These are phyloP conservation scores for Morpho deidamia DNA, from an alignment of 2,888 invertebrate species.

Conservation along the genomic window DNA sequence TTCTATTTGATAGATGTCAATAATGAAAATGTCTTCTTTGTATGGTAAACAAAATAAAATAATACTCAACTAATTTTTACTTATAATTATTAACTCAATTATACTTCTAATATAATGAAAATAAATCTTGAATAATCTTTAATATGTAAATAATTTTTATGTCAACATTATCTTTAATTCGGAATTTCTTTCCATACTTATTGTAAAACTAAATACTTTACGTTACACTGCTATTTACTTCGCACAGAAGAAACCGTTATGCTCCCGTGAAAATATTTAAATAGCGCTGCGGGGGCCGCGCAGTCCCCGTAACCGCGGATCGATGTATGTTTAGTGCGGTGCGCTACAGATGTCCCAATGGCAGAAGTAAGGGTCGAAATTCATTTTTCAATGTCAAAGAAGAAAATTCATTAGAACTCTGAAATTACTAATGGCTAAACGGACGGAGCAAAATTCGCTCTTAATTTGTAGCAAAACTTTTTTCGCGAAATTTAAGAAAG, in stretches of 20 bases:
- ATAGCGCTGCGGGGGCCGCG: conserved; percentile 30
- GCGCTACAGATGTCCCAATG: conserved; percentile 51
- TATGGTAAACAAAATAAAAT: no score
- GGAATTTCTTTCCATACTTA: no score
- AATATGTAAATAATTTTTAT: no score
- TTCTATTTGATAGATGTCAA: no score
- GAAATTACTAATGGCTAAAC: conserved; percentile 77
- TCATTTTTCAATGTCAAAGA: conserved; percentile 77
- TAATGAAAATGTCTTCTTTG: no score
- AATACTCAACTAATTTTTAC: no score
- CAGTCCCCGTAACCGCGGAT: conserved; percentile 40
- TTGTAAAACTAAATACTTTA: no score
- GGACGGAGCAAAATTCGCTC: conserved; percentile 75
- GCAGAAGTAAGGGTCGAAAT: conserved; percentile 61
- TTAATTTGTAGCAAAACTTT: conserved; percentile 75
- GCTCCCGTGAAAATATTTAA: conserved; percentile 26
- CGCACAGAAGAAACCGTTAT: not conserved
- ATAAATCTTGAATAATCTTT: no score
- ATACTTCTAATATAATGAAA: no score
- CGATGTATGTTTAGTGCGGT: conserved; percentile 42
- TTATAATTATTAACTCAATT: no score
- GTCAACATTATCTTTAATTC: no score
- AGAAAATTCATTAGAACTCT: conserved; percentile 78
- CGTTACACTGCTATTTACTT: no score
- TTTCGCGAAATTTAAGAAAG: conserved; percentile 68